Evolutionary conservation across 1,140 invertebrate genomes (phyloP), one percentile per base, ranked within the genome.

Genomic region (Drosophila mauritiana): DNA sequence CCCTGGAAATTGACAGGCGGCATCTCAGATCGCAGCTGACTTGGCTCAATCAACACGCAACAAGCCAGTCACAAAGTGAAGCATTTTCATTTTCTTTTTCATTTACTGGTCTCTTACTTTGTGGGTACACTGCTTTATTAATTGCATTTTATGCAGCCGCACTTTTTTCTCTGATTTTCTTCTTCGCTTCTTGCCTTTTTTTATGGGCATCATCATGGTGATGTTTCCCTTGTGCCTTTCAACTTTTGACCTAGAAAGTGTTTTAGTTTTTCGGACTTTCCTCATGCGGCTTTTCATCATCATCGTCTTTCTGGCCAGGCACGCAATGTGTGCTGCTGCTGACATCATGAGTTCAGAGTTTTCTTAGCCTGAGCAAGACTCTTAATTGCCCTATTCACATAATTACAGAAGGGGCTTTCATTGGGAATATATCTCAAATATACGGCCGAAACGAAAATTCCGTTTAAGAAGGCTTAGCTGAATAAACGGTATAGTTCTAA

Each of bases 171-270:
- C 40, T 22, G n/a, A 45, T 69, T 40, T 39, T 55, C 17, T 12
- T 11, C 37, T 39, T 52, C 56, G 12, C 64, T 48, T 27, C 39
- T 62, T 52, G 48, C 20, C 36, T 57, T 65, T 76, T 64, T 83
- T 76, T 75, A 70, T 36, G 40, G 51, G 51, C 53, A 73, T 40
- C 53, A 73, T 40, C 49, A 52, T 43, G 15, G 53, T 55, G 42
- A 36, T 36, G 61, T 40, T 53, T 73, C 59, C 70, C 57, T 61
- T 75, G 51, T 69, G 62, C 83, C 67, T 86, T 77, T 86, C 72
- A 86, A 86, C 83, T 86, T 86, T 86, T 86, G 84, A 88, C 83
- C 83, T 79, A 86, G 84, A 86, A 86, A 86, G 83, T 82, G 83
- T 17, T 83, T 86, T 61, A 86, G 79, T 80, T 83, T 83, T 57